These are phyloP conservation scores for Myrmecophaga tridactyla DNA, from an alignment of 2,113 vertebrate species.

Conservation along the genomic window DNA sequence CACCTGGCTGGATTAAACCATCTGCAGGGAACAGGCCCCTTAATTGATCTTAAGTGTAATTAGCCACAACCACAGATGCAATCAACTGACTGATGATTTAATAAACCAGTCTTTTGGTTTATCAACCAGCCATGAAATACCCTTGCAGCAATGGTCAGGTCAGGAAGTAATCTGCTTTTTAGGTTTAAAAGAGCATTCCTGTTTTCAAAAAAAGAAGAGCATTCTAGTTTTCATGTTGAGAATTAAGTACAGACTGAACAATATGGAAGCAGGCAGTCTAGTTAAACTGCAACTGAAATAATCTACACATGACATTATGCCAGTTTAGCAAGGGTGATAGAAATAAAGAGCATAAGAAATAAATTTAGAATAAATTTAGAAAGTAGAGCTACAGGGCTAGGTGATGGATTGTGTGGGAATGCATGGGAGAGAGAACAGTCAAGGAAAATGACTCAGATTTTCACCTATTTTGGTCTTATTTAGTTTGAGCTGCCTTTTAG, in stretches of 20 bases:
- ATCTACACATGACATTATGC: not conserved
- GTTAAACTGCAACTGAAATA: not conserved
- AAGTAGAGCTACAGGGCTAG: not conserved
- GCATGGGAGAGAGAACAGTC: too few relatives aligned
- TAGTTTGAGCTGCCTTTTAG: not conserved
- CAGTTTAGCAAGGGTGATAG: not conserved
- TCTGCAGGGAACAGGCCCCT: too few relatives aligned
- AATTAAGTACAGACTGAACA: not conserved
- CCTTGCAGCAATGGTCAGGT: too few relatives aligned
- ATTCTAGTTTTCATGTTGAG: not conserved
- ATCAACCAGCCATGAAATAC: too few relatives aligned
- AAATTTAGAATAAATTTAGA: not conserved
- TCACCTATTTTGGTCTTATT: not conserved
- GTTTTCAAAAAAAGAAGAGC: not conserved
- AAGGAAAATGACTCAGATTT: not conserved
- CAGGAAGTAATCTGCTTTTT: not conserved
- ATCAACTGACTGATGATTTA: too few relatives aligned
- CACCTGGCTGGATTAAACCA: too few relatives aligned
- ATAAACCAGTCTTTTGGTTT: too few relatives aligned
- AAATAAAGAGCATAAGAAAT: accelerated
- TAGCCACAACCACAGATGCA: too few relatives aligned
- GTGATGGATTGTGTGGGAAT: not conserved
- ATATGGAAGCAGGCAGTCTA: not conserved
- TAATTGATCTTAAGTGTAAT: too few relatives aligned
- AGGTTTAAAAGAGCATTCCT: not conserved